Conservation (phyloP, 1,140 invertebrate genomes). For the Papilio aristodemus region DNA sequence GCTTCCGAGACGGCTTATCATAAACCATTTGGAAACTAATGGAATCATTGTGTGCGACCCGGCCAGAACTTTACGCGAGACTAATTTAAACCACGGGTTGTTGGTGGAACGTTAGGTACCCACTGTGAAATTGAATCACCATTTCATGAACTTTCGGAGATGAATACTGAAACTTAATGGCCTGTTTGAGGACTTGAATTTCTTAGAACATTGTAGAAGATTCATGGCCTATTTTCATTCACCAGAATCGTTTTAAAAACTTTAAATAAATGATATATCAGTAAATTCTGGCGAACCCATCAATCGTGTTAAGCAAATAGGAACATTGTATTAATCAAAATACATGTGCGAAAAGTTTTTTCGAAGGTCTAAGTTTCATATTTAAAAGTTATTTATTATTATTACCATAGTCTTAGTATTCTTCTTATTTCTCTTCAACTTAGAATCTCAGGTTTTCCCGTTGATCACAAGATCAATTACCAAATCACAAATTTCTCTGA, state of each 20-base stretch:
- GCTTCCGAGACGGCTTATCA: conserved; percentile 12
- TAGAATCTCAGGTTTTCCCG: too few relatives aligned
- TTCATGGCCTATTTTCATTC: neutral
- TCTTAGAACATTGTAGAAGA: neutral
- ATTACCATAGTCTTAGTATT: too few relatives aligned
- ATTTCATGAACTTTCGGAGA: conserved; percentile 43
- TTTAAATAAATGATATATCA: too few relatives aligned
- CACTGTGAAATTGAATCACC: conserved; percentile 39
- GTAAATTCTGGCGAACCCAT: too few relatives aligned
- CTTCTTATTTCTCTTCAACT: too few relatives aligned
- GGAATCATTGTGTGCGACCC: conserved; percentile 4
- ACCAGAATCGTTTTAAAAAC: neutral
- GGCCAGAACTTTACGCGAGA: neutral
- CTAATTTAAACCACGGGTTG: conserved; percentile 9
- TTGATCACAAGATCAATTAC: too few relatives aligned
- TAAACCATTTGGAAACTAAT: neutral
- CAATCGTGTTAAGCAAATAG: too few relatives aligned
- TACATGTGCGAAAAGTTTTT: too few relatives aligned
- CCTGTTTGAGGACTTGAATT: neutral
- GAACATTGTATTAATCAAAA: too few relatives aligned
- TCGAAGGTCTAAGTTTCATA: too few relatives aligned
- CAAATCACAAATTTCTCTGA: too few relatives aligned
- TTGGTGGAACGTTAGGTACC: conserved; percentile 2
- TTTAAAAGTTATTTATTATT: too few relatives aligned
- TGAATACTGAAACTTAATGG: conserved; percentile 35